These are phyloP conservation scores for Ennomos fuscantarius DNA, from an alignment of 2,888 invertebrate species.

Conservation along the genomic window DNA sequence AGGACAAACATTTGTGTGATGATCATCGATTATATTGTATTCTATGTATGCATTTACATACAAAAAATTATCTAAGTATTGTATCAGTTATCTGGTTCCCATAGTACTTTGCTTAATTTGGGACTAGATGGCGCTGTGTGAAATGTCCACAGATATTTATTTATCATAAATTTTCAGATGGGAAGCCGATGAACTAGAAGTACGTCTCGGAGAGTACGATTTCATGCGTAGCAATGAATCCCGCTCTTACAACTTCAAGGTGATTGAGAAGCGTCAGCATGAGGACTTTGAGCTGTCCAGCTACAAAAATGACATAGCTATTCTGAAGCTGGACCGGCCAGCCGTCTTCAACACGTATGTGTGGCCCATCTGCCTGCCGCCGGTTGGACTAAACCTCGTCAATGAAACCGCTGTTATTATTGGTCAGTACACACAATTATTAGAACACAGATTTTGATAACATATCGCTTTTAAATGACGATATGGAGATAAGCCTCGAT, in stretches of 20 bases:
- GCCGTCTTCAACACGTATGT: conserved; percentile 91
- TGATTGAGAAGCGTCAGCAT: conserved; percentile 88
- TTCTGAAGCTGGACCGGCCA: conserved; percentile 87
- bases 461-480: neutral
- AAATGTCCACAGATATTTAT: too few relatives aligned
- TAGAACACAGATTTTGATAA: neutral
- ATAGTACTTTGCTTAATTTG: too few relatives aligned
- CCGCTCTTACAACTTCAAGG: conserved; percentile 88
- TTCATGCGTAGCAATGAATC: conserved; percentile 88
- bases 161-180: conserved; percentile 82
- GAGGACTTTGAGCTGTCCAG: conserved; percentile 87
- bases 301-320: conserved; percentile 91
- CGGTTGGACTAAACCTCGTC: conserved; percentile 84
- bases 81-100: too few relatives aligned
- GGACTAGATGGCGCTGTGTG: too few relatives aligned
- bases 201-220: conserved; percentile 93
- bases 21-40: too few relatives aligned
- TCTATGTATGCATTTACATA: too few relatives aligned
- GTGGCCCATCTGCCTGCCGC: conserved; percentile 94
- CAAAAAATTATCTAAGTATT: too few relatives aligned
- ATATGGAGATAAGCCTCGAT: neutral
- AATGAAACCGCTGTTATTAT: conserved; percentile 88
- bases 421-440: conserved; percentile 66
- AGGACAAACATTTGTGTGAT: too few relatives aligned
- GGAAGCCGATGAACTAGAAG: conserved; percentile 85